Percentiles rank a stretch among this genome's conserved stretches.
phyloP scores from a whole-genome alignment of 1,140 invertebrate genomes.

The Venturia canescens region DNA sequence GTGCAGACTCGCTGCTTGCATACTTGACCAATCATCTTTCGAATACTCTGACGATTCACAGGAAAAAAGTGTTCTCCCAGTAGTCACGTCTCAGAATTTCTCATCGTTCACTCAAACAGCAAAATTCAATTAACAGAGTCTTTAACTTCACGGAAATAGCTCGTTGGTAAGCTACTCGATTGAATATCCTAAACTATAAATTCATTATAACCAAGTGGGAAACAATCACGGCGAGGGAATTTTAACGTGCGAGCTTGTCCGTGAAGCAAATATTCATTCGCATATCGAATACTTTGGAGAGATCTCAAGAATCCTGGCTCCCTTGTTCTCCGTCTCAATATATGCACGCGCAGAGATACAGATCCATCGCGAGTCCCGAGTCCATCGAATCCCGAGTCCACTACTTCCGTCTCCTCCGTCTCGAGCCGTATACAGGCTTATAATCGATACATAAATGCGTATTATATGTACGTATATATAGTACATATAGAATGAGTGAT shows the following conservation, averaged over 20 bases:
- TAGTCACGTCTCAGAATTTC: neutral
- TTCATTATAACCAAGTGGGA: too few species aligned
- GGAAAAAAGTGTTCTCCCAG: neutral
- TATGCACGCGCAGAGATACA: neutral
- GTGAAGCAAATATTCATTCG: too few species aligned
- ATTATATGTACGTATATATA: neutral
- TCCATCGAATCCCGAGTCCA: conserved; percentile 56
- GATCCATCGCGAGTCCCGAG: too few species aligned
- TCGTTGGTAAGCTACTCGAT: too few species aligned
- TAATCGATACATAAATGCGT: neutral
- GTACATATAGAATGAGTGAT: conserved; percentile 59
- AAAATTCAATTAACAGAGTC: neutral
- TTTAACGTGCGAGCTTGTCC: too few species aligned
- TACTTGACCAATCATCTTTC: neutral
- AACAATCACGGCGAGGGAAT: too few species aligned
- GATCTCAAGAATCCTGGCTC: too few species aligned
- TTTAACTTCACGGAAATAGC: too few species aligned
- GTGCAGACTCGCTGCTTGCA: neutral
- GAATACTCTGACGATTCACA: neutral
- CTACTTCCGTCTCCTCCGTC: conserved; percentile 60
- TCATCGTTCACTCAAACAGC: neutral
- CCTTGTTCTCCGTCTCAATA: neutral
- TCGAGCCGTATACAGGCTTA: too few species aligned
- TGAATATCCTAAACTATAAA: too few species aligned
- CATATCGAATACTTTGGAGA: too few species aligned